These are phyloP conservation scores for Sclerurus mexicanus DNA, from an alignment of 2,113 vertebrate species.

Conservation along the genomic window DNA sequence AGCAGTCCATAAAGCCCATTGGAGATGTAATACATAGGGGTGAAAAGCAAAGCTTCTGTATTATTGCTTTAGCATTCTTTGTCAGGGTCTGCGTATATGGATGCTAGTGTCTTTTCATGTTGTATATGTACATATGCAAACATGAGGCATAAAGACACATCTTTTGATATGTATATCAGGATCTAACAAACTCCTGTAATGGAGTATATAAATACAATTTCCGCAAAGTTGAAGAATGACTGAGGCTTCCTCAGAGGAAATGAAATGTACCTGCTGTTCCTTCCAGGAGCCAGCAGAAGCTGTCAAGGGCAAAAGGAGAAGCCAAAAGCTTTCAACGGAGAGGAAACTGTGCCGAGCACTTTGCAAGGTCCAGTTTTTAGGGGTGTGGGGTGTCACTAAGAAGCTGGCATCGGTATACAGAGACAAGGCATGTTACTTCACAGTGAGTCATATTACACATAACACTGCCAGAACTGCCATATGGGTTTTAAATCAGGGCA, in stretches of 20 bases:
- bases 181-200: not conserved
- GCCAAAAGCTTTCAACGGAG: not conserved
- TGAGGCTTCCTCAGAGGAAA: not conserved
- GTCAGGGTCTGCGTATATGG: accelerated
- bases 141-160: not conserved
- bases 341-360: not conserved
- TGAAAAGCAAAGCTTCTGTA: not conserved
- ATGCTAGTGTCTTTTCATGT: not conserved
- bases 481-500: accelerated
- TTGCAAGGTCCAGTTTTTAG: not conserved
- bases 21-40: not conserved
- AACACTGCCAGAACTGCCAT: not conserved
- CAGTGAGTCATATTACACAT: not conserved
- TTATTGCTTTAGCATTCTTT: not conserved
- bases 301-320: not conserved
- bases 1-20: not conserved
- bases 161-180: not conserved
- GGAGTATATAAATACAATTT: not conserved
- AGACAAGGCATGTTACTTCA: not conserved
- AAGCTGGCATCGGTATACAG: not conserved
- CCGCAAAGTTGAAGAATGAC: not conserved
- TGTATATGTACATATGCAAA: not conserved
- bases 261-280: not conserved
- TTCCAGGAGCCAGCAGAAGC: not conserved
- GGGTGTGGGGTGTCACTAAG: not conserved